Base-by-base conservation (phyloP, 2,888 invertebrate genomes). In the Cephus sareptanus region DNA sequence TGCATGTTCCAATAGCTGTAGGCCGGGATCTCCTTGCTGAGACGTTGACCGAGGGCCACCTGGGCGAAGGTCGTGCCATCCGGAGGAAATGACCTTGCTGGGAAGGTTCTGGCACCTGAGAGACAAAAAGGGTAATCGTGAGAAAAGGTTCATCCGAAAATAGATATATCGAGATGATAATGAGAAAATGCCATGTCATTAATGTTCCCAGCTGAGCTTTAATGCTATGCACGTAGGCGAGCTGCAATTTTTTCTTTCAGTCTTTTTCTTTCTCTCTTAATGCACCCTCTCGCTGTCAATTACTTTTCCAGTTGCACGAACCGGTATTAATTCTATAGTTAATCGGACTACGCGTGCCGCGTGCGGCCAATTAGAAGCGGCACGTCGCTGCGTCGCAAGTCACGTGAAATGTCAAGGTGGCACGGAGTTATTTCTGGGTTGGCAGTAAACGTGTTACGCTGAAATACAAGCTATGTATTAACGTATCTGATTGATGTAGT, bases 1-100 rank as follows among this genome's bases (percentile, higher is more conserved):
- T 98, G 98, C 95, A 98, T 97, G 92, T 98, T 98, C 98, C 98
- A 98, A 92, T 98, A 98, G 91, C 98, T 96, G 93, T 98, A 98
- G 83, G 98, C 96, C 89, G 96, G 96, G 90, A 99, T 97, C 93
- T 96, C 96, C 92, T 97, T 96, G 88, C 96, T 96, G 88, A 97
- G 93, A 90, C 96, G 95, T 92, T 97, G 96, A 84, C 98, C 97
- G 89, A 98, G 93, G 85, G 95, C 94, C 88, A 98, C 96, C 93
- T 97, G 97, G 87, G 96, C 96, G 92, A 98, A 98, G 77, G 97
- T 97, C 85, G 97, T 97, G 85, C 97, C 97, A 91, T 98, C 97
- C 80, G 97, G 98, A 85, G 98, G 98, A 90, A 97, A 97, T 85
- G 97, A 97, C 91, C 97, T 95, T 81, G 96, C 96, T 83, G 97